These are phyloP conservation scores for Gouania willdenowi DNA, from an alignment of 2,797 vertebrate species.

Conservation along the genomic window DNA sequence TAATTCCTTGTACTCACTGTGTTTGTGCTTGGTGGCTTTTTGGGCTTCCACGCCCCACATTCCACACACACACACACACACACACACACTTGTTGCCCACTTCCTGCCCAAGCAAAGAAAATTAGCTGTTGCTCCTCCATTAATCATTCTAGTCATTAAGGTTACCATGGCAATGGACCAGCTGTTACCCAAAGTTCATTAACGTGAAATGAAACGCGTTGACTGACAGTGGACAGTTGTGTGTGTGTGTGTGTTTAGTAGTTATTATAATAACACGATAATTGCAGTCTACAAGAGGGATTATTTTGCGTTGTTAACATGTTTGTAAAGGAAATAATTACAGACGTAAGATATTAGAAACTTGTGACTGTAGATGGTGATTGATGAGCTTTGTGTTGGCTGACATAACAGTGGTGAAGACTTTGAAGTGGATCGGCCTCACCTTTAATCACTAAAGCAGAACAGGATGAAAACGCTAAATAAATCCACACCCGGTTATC, in stretches of 20 bases:
- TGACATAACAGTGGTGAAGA: slow-evolving; percentile 21
- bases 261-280: slow-evolving; percentile 48
- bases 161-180: slow-evolving; percentile 26
- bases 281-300: slow-evolving; percentile 38
- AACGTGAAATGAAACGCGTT: slow-evolving; percentile 3
- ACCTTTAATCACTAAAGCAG: slow-evolving; percentile 19
- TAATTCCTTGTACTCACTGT: too few species aligned
- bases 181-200: neutral
- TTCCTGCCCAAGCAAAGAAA: slow-evolving; percentile 39
- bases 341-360: slow-evolving; percentile 1
- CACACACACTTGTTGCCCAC: slow-evolving; percentile 11
- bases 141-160: slow-evolving; percentile 56
- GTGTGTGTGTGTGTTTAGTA: slow-evolving; percentile 29
- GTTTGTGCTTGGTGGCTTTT: too few species aligned
- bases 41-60: too few species aligned
- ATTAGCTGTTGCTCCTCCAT: slow-evolving; percentile 56
- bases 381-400: slow-evolving; percentile 25
- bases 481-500: too few species aligned
- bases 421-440: slow-evolving; percentile 6
- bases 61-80: neutral
- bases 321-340: slow-evolving; percentile 7
- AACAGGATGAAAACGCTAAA: too few species aligned
- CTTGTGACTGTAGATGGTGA: slow-evolving; percentile 18
- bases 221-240: slow-evolving; percentile 54
- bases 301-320: slow-evolving; percentile 11